phyloP scores from a whole-genome alignment of 1,140 invertebrate genomes.

The Leptopilina clavipes region DNA sequence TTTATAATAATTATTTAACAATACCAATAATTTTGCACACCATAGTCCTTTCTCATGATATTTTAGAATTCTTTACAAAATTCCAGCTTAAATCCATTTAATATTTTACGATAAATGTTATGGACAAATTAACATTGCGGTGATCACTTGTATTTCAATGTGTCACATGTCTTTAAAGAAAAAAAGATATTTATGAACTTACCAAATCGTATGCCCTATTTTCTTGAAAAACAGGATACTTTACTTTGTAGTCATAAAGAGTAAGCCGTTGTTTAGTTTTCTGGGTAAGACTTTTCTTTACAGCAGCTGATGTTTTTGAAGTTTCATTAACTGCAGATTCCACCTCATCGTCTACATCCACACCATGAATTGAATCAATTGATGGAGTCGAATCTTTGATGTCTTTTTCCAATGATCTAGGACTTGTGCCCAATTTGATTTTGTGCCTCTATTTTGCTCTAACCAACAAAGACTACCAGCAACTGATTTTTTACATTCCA shows the following conservation, averaged over 20 bases:
- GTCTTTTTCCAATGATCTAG: neutral
- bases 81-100: too few species aligned
- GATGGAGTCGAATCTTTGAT: neutral
- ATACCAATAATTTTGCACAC: too few species aligned
- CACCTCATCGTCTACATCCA: neutral
- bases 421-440: neutral
- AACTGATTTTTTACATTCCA: neutral
- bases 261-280: neutral
- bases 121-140: too few species aligned
- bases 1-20: too few species aligned
- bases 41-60: too few species aligned
- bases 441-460: neutral
- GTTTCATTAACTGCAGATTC: neutral
- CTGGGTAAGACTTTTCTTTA: neutral
- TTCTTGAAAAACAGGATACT: neutral
- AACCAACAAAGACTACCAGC: neutral
- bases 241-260: constrained; percentile 5
- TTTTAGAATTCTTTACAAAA: too few species aligned
- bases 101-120: too few species aligned
- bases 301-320: neutral
- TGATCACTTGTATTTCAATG: too few species aligned
- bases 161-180: neutral
- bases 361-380: constrained; percentile 1
- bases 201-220: neutral
- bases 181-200: neutral